Base-by-base conservation (phyloP, 2,888 invertebrate species). In the Perithous albicinctus region DNA sequence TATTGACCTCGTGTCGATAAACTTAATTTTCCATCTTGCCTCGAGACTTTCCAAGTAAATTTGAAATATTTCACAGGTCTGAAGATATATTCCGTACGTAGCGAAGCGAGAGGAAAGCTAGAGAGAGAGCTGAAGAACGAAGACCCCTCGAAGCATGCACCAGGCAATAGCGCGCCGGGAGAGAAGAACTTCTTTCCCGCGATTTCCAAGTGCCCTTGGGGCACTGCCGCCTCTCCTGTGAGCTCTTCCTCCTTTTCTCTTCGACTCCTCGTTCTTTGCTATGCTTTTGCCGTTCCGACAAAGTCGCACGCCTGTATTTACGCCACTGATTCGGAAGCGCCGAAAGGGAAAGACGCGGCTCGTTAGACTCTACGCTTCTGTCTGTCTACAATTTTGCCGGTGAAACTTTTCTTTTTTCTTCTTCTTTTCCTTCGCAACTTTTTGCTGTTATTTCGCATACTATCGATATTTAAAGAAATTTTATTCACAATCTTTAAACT, bases 291-390 rank as follows among this genome's bases (percentile, higher is more conserved):
- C 35, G 35, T 59, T 5, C 38, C 38, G 29, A 56, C 70, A 70
- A 67, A 63, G 69, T 38, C 70, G 46, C 69, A 35, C 63, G 56
- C 51, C n/a, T 38, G 74, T 72, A 78, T 80, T 80, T 80, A 77
- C 83, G 70, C 74, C 78, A 66, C 66, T 80, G 74, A 80, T 80
- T 80, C 80, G 70, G 74, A 74, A 74, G 74, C 80, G 64, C 56
- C 83, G 83, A 78, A 69, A 78, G 78, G 78, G 66, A 83, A 73
- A 73, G 78, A 59, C 72, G 63, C 78, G 76, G 75, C 83, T 83
- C 83, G 81, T 84, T 83, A 79, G 79, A 79, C 79, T 43, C 76
- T 64, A 56, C 76, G 74, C 75, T 66, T 59, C 56, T 74, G 35
- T 63, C 38, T 63, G 48, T 51, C 79, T 79, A 72, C 59, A 76